These are phyloP conservation scores for Druon quercuslanigerum DNA, from an alignment of 1,140 invertebrate species.

Conservation along the genomic window DNA sequence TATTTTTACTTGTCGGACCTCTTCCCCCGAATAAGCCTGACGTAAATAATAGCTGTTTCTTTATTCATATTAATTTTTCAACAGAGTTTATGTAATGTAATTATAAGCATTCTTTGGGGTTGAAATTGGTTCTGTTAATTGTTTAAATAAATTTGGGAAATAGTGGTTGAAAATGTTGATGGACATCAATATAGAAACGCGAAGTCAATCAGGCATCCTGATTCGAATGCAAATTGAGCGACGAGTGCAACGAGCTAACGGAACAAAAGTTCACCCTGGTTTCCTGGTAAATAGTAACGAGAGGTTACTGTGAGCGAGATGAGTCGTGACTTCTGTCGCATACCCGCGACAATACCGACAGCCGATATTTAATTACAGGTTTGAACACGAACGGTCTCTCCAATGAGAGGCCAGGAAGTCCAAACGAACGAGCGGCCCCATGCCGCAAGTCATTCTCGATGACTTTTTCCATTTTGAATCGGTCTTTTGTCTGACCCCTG, in stretches of 20 bases:
- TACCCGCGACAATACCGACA: conserved; percentile 37
- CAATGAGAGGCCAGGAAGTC: background rate
- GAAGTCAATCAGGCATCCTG: conserved; percentile 49
- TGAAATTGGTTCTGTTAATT: conserved; percentile 30
- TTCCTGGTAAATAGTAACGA: conserved; percentile 57
- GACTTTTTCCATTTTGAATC: background rate
- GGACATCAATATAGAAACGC: conserved; percentile 21
- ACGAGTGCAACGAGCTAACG: conserved; percentile 37
- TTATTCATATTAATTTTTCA: no score
- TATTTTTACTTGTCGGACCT: no score
- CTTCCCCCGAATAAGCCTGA: no score
- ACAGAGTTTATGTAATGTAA: no score
- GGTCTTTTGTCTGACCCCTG: no score
- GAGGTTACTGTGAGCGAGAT: conserved; percentile 44
- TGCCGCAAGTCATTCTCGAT: background rate
- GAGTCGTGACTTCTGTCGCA: conserved; percentile 40
- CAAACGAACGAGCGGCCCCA: background rate
- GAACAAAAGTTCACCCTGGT: conserved; percentile 55
- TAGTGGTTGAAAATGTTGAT: conserved; percentile 29
- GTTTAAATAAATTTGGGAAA: conserved; percentile 32
- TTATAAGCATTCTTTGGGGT: no score
- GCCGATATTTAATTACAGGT: conserved; percentile 53
- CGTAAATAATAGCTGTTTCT: no score
- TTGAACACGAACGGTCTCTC: background rate
- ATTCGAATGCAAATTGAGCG: conserved; percentile 52